phyloP scores from a whole-genome alignment of 2,797 vertebrate genomes.

The Meriones psammophilus region DNA sequence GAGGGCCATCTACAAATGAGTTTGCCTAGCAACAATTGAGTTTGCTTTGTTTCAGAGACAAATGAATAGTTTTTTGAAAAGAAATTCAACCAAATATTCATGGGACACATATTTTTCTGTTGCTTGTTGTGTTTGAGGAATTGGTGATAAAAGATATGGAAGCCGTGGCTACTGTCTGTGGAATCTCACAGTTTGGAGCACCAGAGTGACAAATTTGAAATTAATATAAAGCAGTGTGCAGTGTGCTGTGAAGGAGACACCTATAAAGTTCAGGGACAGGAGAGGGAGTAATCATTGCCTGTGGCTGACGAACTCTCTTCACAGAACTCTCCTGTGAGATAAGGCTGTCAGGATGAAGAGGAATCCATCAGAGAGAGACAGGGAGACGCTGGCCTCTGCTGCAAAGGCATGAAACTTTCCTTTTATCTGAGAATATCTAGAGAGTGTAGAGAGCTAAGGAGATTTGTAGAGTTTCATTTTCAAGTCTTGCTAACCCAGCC shows the following conservation, averaged over 20 bases:
- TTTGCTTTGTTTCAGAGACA: neutral
- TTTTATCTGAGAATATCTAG: neutral
- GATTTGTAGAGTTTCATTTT: neutral
- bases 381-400: neutral
- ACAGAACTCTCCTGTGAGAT: neutral
- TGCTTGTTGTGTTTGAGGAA: neutral
- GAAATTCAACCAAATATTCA: conserved; percentile 34
- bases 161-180: neutral
- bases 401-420: neutral
- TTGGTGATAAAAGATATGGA: conserved; percentile 10
- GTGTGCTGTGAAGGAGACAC: conserved; percentile 6
- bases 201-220: conserved; percentile 38
- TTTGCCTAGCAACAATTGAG: neutral
- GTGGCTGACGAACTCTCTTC: neutral
- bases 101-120: conserved; percentile 15
- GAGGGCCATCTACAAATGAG: neutral
- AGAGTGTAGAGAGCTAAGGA: neutral
- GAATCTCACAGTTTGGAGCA: conserved; percentile 2
- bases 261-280: neutral
- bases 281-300: neutral
- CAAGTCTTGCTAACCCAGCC: neutral
- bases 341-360: neutral
- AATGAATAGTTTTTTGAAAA: conserved; percentile 24
- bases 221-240: conserved; percentile 26
- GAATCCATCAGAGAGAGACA: neutral